phyloP scores from a whole-genome alignment of 2,797 vertebrate genomes.

The Paguma larvata region DNA sequence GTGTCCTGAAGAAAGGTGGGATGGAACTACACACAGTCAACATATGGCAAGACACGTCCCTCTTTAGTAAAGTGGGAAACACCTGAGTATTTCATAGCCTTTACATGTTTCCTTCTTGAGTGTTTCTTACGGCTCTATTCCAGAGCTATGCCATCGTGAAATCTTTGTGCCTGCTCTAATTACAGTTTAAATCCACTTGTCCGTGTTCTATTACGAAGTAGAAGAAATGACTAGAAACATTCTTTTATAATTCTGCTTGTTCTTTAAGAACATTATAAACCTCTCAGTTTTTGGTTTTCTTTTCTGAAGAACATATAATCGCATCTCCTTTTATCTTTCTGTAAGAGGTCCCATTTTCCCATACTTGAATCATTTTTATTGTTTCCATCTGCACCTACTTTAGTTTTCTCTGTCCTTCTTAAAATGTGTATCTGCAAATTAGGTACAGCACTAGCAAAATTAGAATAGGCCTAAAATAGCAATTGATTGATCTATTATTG shows the following conservation, averaged over 20 bases:
- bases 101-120: neutral
- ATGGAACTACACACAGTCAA: neutral
- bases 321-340: slow-evolving; percentile 78
- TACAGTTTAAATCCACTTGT: neutral
- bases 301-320: slow-evolving; percentile 74
- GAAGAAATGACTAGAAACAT: neutral
- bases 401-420: slow-evolving; percentile 28
- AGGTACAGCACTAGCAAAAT: neutral
- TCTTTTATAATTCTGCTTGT: slow-evolving; percentile 57
- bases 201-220: slow-evolving; percentile 3
- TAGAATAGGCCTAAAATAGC: neutral
- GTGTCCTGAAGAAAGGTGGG: neutral
- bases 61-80: neutral
- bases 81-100: neutral
- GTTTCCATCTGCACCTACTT: slow-evolving; percentile 74
- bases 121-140: neutral
- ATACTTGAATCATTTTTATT: slow-evolving; percentile 83
- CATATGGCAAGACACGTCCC: neutral
- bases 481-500: slow-evolving; percentile 2
- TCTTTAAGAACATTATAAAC: slow-evolving; percentile 45
- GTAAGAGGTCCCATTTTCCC: slow-evolving; percentile 59
- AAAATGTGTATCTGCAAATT: slow-evolving; percentile 57
- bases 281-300: slow-evolving; percentile 28
- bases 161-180: neutral
- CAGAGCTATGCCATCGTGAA: neutral